Base-by-base conservation (phyloP, 2,888 invertebrate genomes). In the Bombylius major region DNA sequence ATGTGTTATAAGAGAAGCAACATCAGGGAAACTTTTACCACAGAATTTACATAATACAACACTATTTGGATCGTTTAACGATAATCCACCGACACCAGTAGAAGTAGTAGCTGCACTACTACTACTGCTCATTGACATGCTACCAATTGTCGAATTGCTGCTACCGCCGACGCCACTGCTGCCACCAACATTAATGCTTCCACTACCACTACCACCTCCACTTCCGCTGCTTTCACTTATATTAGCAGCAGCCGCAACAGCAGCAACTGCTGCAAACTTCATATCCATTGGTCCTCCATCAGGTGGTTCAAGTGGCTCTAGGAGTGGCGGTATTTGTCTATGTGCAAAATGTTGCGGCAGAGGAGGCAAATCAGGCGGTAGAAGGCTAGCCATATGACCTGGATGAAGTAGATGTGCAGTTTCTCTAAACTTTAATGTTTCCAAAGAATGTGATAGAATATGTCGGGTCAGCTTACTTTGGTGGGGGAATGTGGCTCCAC, bases 1-100 rank as follows among this genome's bases (percentile, higher is more conserved):
- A 75, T 91, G 91, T 64, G 87, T 83, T 72, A 91, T 90, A 66
- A 92, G 80, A 62, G 89, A 87, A 63, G 89, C 86, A 63, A 91
- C 90, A 75, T 91, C 91, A 63, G 91, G 89, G 77, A 91, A 92
- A 67, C 89, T 89, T 77, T 92, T 91, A 71, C 90, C 90, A 75
- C 91, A 91, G 76, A 91, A 91, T 79, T 91, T 91, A 82, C 91
- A 91, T 69, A 91, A 78, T 66, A 90, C 90, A 62, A 89, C 88
- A 67, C 83, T 84, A 62, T 83, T 83, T 52, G 85, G 83, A 70
- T 85, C 85, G 66, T 67, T 71, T 51, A 65, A 64, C 61, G 68
- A 66, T 52, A 65, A 64, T 62, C 51, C 51, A 31, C 51, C 82
- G 5, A n/a, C n/a, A 3, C 14, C 45, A 39, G 45, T 23, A 33